Base-by-base conservation (phyloP, 2,797 vertebrate species). In the Hoplostethus atlanticus region DNA sequence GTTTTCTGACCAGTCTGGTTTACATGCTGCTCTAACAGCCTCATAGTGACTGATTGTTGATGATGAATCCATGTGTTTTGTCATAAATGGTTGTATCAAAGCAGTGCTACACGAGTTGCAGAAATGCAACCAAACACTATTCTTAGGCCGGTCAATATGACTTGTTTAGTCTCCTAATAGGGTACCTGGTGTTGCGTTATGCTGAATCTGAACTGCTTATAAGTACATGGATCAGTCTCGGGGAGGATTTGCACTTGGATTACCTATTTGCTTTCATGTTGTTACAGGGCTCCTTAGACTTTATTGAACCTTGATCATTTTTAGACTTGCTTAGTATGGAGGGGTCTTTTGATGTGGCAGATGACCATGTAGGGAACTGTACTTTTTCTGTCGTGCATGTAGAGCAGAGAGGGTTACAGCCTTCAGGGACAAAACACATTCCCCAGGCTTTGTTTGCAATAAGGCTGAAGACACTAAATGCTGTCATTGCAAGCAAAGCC, bases 241-340 rank as follows among this genome's bases (percentile, higher is more conserved):
- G 87, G 88, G 87, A 91, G 83, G 80, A 89, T 83, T 86, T 93
- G 87, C 82, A 87, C 81, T 91, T 77, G 71, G 81, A 87, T 81
- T 84, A 80, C 85, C 83, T 64, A 69, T 79, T 77, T 89, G 69
- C 80, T 85, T 81, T 86, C 68, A 72, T 82, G 72, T 72, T 83
- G 63, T 77, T 55, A 76, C 65, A 61, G 75, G 70, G 73, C 31
- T 74, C 59, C n/a, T 56, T 38, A 47, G 47, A 68, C 1, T 51
- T 31, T 73, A 28, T 73, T 58, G 47, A 8, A 68, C 30, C 34
- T 38, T 54, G 36, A 28, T 64, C 44, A 57, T 53, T 51, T 40
- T 6, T 11, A 57, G 59, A 12, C 25, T 30, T 8, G 17, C n/a
- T 56, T 30, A 28, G 6, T 64, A 40, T 52, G 51, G 55, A 56